A percentile compares a stretch with the other conserved stretches of the same genome.
Evolutionary conservation across 2,888 invertebrate species (phyloP).

Genomic region (Apantesis nais): DNA sequence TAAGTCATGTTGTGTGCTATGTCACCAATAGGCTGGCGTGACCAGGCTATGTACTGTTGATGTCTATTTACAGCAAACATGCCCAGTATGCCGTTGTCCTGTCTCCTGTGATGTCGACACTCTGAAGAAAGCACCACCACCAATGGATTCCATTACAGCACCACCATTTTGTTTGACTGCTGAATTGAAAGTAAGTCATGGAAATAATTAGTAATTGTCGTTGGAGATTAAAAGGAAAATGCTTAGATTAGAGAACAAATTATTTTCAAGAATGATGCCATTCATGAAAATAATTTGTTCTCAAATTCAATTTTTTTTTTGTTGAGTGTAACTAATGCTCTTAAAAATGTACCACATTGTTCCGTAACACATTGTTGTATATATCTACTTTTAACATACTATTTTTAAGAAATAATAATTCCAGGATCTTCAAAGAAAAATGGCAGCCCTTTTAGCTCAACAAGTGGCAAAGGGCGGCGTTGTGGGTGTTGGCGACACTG

Average conservation of each 20-base stretch:
- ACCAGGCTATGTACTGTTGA: too few relatives aligned
- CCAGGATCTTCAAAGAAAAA: conserved; percentile 87
- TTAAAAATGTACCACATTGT: too few relatives aligned
- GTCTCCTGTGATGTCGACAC: conserved; percentile 89
- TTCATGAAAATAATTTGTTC: too few relatives aligned
- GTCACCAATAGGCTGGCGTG: too few relatives aligned
- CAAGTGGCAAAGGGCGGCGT: conserved; percentile 94
- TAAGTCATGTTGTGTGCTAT: too few relatives aligned
- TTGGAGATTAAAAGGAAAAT: neutral
- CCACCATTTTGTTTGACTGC: conserved; percentile 90
- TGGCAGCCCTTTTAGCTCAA: conserved; percentile 90
- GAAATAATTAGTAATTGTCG: neutral
- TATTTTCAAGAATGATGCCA: too few relatives aligned
- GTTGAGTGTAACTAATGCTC: too few relatives aligned
- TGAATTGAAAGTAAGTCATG: conserved; percentile 83
- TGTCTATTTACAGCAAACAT: conserved; percentile 86
- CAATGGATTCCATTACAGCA: conserved; percentile 89
- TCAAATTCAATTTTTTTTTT: too few relatives aligned
- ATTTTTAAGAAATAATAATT: too few relatives aligned
- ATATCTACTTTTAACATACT: too few relatives aligned
- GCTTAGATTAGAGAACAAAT: too few relatives aligned
- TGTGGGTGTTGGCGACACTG: conserved; percentile 91
- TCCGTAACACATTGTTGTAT: too few relatives aligned
- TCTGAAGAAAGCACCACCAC: conserved; percentile 89
- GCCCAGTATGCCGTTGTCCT: conserved; percentile 93